Percentiles rank a stretch among this genome's conserved stretches.
phyloP scores from a whole-genome alignment of 2,113 vertebrate genomes.

The Hydrolagus affinis region DNA sequence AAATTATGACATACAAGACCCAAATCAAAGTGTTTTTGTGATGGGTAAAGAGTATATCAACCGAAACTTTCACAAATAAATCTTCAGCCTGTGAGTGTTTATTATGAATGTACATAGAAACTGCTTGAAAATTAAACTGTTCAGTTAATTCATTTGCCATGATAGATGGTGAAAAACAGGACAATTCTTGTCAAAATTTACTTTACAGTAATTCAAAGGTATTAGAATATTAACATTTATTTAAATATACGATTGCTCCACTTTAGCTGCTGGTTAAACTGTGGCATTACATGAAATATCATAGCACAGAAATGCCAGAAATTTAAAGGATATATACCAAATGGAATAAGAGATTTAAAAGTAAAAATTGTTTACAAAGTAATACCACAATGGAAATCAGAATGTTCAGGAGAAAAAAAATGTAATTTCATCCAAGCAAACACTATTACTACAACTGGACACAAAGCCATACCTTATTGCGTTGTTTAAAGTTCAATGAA shows the following conservation, averaged over 20 bases:
- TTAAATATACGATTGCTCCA: neutral
- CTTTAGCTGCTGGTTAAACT: neutral
- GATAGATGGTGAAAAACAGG: neutral
- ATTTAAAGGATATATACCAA: neutral
- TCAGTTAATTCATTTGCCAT: neutral
- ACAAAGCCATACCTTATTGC: conserved; percentile 11
- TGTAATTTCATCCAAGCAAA: neutral
- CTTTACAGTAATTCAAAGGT: neutral
- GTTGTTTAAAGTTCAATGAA: neutral
- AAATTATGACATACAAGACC: neutral
- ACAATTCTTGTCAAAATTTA: neutral
- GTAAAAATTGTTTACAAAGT: neutral
- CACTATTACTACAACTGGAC: neutral
- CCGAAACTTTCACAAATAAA: neutral
- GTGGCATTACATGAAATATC: neutral
- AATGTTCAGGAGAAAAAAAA: neutral
- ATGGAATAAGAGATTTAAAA: neutral
- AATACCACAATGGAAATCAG: neutral
- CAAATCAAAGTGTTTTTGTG: neutral
- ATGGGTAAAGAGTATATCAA: neutral
- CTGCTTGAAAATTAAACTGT: neutral
- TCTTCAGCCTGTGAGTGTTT: neutral
- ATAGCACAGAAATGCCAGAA: neutral
- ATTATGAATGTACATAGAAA: neutral
- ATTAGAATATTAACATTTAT: neutral